Percentiles rank a stretch among this genome's conserved stretches.
phyloP scores from a whole-genome alignment of 2,113 vertebrate genomes.

The Clarias batrachus region DNA sequence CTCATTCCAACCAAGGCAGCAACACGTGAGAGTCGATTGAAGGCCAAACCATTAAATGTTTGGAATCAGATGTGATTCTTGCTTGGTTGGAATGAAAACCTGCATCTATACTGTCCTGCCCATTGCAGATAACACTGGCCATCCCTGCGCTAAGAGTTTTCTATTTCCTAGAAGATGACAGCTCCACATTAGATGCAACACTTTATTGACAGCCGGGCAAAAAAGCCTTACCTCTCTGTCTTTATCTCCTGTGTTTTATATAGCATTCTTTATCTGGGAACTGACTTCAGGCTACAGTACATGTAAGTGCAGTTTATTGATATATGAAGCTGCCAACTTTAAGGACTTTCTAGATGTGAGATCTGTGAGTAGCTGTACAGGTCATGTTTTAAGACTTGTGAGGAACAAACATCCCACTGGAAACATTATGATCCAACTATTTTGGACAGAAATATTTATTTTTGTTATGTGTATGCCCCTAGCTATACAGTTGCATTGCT shows the following conservation, averaged over 20 bases:
- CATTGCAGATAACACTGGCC: background rate
- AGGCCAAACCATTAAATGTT: background rate
- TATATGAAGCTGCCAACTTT: background rate
- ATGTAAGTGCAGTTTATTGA: background rate
- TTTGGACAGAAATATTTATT: background rate
- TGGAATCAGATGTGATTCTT: background rate
- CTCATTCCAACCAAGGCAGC: background rate
- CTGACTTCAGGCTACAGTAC: background rate
- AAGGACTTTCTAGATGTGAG: background rate
- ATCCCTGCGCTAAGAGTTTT: background rate
- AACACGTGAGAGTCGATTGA: background rate
- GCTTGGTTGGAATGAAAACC: background rate
- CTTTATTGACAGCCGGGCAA: background rate
- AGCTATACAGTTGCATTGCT: background rate
- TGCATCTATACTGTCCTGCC: background rate
- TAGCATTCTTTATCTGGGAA: background rate
- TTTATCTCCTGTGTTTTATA: constrained; percentile 2
- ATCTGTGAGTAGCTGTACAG: background rate
- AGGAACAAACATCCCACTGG: background rate
- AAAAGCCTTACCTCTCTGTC: background rate
- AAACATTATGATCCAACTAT: background rate
- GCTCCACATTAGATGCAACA: background rate
- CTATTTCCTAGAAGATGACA: background rate
- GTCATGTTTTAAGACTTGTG: background rate
- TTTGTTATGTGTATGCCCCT: background rate